A percentile compares a stretch with the other conserved stretches of the same genome.
Evolutionary conservation across 2,888 invertebrate genomes (phyloP).

Genomic region (Metopia argyrocephala): DNA sequence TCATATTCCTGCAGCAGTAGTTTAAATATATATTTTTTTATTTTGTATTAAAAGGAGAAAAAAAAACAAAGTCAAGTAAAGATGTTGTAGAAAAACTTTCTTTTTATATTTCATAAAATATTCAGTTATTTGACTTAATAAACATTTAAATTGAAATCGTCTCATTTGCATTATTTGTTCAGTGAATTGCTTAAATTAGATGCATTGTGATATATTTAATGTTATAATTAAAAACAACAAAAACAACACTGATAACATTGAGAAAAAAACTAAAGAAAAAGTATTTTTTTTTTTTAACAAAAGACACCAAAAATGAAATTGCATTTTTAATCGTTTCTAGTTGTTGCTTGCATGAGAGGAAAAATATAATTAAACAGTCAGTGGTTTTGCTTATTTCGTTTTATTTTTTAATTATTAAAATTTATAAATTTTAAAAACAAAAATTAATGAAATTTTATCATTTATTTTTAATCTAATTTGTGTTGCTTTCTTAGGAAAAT

Average conservation of each 20-base stretch:
- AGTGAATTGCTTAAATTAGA: constrained; percentile 50
- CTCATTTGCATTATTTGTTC: constrained; percentile 64
- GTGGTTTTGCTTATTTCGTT: background rate
- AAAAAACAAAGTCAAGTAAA: background rate
- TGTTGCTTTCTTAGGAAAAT: too few relatives aligned
- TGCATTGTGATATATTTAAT: constrained; percentile 56
- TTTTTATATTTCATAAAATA: constrained; percentile 63
- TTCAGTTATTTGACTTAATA: constrained; percentile 64
- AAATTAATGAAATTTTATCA: background rate
- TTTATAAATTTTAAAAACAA: background rate
- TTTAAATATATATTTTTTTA: constrained; percentile 25
- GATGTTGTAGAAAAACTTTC: constrained; percentile 23
- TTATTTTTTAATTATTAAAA: background rate
- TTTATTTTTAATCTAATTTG: too few relatives aligned
- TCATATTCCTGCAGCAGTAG: too few relatives aligned
- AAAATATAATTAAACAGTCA: background rate
- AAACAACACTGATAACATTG: background rate
- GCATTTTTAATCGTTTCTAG: constrained; percentile 3
- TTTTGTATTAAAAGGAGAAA: background rate
- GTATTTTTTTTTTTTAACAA: background rate
- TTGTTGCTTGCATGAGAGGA: background rate
- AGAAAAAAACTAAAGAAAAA: background rate
- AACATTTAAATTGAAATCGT: constrained; percentile 65
- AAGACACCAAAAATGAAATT: background rate
- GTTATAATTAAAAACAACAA: constrained; percentile 53